A percentile compares a stretch with the other conserved stretches of the same genome.
Evolutionary conservation across 2,113 vertebrate species (phyloP).

Genomic region (Trachemys scripta): DNA sequence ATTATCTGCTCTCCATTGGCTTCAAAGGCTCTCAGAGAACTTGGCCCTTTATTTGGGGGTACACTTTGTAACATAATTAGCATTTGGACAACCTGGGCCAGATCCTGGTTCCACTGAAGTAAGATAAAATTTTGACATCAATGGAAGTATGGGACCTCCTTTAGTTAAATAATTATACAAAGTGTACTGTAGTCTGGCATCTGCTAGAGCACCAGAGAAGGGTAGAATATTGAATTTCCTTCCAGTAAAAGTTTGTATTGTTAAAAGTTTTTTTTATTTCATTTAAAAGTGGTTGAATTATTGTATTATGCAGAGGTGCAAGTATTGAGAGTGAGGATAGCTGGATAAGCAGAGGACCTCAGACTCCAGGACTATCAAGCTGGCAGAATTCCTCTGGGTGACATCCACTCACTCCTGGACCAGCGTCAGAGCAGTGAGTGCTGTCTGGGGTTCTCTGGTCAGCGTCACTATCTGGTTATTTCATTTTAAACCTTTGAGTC

Average conservation of each 20-base stretch:
- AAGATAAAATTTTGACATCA: not conserved
- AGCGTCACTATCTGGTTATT: not conserved
- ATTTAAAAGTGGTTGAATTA: not conserved
- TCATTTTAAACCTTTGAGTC: not conserved
- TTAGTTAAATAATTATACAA: not conserved
- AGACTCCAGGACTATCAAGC: not conserved
- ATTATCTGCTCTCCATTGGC: not conserved
- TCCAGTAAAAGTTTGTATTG: not conserved
- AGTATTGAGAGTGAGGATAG: not conserved
- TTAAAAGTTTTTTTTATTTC: not conserved
- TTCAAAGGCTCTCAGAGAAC: not conserved
- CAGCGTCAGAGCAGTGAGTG: not conserved
- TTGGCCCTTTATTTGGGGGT: not conserved
- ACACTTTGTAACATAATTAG: not conserved
- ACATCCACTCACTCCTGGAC: not conserved
- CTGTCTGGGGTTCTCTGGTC: not conserved
- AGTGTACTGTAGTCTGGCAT: not conserved
- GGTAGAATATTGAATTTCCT: conserved; percentile 8
- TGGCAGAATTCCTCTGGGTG: not conserved
- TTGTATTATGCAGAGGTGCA: not conserved
- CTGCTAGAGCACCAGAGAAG: not conserved
- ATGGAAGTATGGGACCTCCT: not conserved
- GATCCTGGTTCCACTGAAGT: not conserved
- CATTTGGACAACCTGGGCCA: not conserved
- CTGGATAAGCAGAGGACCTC: not conserved